Percentiles rank a stretch among this genome's conserved stretches.
These are phyloP conservation scores for Myiagra hebetior DNA, from an alignment of 2,113 vertebrate species.

Conservation along the genomic window DNA sequence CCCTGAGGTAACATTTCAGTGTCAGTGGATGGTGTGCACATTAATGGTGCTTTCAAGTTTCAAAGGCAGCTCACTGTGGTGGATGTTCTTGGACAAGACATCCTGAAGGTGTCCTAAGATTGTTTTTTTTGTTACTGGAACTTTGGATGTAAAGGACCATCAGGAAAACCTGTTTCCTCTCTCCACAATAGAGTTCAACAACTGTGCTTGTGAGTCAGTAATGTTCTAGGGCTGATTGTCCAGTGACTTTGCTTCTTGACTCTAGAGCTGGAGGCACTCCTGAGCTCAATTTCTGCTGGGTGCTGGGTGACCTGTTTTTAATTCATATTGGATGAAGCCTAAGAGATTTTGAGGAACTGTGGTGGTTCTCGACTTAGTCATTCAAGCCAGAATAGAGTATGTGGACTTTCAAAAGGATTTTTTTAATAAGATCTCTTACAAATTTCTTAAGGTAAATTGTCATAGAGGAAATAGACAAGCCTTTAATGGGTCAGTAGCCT, in stretches of 20 bases:
- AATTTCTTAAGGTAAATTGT: neutral
- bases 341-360: neutral
- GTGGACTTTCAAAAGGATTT: neutral
- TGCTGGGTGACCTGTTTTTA: neutral
- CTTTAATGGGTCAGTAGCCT: neutral
- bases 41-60: neutral
- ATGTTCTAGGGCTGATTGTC: neutral
- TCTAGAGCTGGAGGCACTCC: neutral
- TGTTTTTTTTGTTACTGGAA: neutral
- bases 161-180: neutral
- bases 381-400: neutral
- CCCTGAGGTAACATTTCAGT: neutral
- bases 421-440: neutral
- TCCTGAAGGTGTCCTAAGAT: neutral
- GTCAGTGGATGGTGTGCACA: neutral
- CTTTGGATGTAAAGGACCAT: neutral
- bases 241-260: neutral
- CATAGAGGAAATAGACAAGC: neutral
- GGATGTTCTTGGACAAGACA: neutral
- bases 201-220: neutral
- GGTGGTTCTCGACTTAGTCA: neutral
- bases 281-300: neutral
- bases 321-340: neutral
- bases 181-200: neutral
- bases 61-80: neutral